Base-by-base conservation (phyloP, 2,113 vertebrate genomes). In the Dendropsophus ebraccatus region DNA sequence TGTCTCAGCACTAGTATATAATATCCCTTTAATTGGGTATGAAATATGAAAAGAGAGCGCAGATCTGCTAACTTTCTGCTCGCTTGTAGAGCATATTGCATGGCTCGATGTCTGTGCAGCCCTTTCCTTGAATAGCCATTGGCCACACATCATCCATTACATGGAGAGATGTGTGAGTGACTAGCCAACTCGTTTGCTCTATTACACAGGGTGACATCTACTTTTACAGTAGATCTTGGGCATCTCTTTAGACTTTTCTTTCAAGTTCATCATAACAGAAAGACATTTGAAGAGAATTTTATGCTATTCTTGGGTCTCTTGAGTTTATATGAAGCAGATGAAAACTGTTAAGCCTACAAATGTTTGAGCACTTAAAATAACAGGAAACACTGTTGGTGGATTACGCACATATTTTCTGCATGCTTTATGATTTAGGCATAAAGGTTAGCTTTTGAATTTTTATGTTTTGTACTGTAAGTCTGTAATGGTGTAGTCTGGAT, bases 301-400 rank as follows among this genome's bases (percentile, higher is more conserved):
- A 37, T 62, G 23, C 56, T 56, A 60, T 75, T 62, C 23, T 41
- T 58, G 60, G 82, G 62, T 85, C 50, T 60, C 21, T 5, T 7
- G 2, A 75, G 37, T 85, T 32, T 74, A 45, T 45, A 50, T 77
- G 12, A 4, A 83, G 58, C 50, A 89, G 47, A 90, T 85, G 11
- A 89, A 77, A 23, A 21, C 70, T 28, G 32, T 78, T 49, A 88
- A 85, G 10, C 1, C 47, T 70, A 84, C 58, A 79, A 88, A 56
- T 37, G 0, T 62, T 84, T 16, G 88, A 72, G 13, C 13, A 49
- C 45, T 45, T 74, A n/a, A 87, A 28, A 49, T 76, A 88, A 85
- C 41, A 54, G 50, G 6, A 87, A 89, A 49, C 25, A 78, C 21
- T 49, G 50, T 81, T 82, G 72, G 2, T 49, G 21, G 81, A 84